These are phyloP conservation scores for Tauraco hartlaubi DNA, from an alignment of 2,797 vertebrate species.

Conservation along the genomic window DNA sequence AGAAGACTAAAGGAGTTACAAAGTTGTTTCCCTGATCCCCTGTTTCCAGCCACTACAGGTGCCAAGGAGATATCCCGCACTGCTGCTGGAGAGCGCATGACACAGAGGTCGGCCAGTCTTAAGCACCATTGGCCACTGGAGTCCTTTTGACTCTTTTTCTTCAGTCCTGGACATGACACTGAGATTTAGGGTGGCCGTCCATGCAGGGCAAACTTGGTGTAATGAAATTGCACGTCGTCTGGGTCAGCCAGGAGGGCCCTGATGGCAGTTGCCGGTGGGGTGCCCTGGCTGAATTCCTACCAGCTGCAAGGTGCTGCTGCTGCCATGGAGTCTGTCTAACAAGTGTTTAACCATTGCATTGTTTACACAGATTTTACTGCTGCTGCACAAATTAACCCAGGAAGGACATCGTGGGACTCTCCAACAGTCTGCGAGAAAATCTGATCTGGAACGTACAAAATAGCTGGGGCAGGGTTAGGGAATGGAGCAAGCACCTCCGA, in stretches of 20 bases:
- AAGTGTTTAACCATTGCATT: background rate
- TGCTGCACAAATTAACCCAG: background rate
- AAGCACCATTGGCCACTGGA: accelerated
- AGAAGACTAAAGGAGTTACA: background rate
- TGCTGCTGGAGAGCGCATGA: background rate
- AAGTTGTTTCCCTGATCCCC: background rate
- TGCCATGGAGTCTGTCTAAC: background rate
- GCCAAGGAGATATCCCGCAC: accelerated
- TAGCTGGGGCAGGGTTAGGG: background rate
- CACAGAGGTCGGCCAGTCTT: background rate
- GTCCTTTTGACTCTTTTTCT: background rate
- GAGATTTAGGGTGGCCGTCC: background rate
- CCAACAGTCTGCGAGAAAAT: background rate
- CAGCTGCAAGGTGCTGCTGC: background rate
- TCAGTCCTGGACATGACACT: background rate
- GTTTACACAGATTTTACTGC: background rate
- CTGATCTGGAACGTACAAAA: background rate
- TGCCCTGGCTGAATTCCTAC: background rate
- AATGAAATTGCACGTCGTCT: accelerated
- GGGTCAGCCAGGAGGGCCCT: accelerated
- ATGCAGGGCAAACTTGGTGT: background rate
- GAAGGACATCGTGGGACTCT: background rate
- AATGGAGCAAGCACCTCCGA: background rate
- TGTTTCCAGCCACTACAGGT: background rate
- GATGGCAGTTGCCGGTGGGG: background rate